Percentiles rank a stretch among this genome's conserved stretches.
phyloP scores from a whole-genome alignment of 2,113 vertebrate genomes.

The Columbina picui region DNA sequence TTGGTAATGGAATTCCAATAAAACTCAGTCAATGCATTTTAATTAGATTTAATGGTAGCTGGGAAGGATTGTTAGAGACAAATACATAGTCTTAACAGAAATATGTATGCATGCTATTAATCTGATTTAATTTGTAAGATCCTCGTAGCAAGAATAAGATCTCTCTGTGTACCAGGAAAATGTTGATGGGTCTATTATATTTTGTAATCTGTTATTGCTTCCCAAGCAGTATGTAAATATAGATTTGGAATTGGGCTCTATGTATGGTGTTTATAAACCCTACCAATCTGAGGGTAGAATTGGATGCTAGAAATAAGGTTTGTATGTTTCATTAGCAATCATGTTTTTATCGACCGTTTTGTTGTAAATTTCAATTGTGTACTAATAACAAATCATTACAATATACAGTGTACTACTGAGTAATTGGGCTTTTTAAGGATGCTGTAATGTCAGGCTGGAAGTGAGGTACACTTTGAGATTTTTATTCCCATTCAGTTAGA shows the following conservation, averaged over 20 bases:
- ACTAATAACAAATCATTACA: constrained; percentile 2
- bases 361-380: not conserved
- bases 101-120: constrained; percentile 20
- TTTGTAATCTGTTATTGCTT: not conserved
- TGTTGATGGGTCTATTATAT: not conserved
- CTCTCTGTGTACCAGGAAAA: not conserved
- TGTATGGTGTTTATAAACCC: not conserved
- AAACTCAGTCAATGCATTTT: constrained; percentile 38
- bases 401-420: not conserved
- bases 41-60: constrained; percentile 49
- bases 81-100: constrained; percentile 46
- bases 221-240: not conserved
- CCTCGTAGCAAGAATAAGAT: not conserved
- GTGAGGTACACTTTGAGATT: not conserved
- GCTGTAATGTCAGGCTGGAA: constrained; percentile 6
- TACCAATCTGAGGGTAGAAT: not conserved
- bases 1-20: constrained; percentile 43
- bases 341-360: not conserved
- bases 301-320: not conserved
- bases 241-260: not conserved
- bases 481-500: constrained; percentile 16
- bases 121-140: constrained; percentile 40
- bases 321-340: not conserved
- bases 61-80: constrained; percentile 36
- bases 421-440: not conserved